Percentiles rank a stretch among this genome's conserved stretches.
Conservation (phyloP, 2,113 vertebrate genomes). For the Ploceus nigricollis region DNA sequence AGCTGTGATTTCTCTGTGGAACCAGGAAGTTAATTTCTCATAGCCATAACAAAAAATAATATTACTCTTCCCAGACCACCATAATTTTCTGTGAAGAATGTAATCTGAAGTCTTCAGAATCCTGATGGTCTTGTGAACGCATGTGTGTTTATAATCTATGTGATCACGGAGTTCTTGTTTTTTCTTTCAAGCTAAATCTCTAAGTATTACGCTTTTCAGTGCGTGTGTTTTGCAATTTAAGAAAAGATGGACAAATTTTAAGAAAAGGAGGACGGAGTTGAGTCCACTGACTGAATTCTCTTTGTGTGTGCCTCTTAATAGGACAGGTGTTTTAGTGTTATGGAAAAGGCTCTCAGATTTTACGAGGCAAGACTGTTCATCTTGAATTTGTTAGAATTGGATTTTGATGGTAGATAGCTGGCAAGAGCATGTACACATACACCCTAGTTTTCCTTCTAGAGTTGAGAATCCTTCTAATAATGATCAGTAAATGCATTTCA, state of each 20-base stretch:
- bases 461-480: background rate
- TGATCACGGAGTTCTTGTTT: background rate
- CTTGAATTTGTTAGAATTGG: background rate
- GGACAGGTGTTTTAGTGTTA: background rate
- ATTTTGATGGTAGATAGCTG: background rate
- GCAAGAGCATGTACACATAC: background rate
- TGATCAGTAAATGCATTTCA: background rate
- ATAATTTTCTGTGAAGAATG: background rate
- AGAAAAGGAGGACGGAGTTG: background rate
- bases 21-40: background rate
- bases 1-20: background rate
- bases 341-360: background rate
- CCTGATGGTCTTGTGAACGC: background rate
- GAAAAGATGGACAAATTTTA: background rate
- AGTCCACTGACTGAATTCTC: background rate
- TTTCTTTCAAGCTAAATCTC: background rate
- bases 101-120: background rate
- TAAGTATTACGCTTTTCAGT: background rate
- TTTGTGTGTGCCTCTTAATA: background rate
- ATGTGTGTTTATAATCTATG: background rate
- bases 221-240: background rate
- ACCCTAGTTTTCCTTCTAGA: background rate
- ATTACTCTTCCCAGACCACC: background rate
- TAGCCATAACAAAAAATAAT: background rate
- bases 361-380: background rate